These are phyloP conservation scores for Polyergus mexicanus DNA, from an alignment of 1,140 invertebrate species.

Conservation along the genomic window DNA sequence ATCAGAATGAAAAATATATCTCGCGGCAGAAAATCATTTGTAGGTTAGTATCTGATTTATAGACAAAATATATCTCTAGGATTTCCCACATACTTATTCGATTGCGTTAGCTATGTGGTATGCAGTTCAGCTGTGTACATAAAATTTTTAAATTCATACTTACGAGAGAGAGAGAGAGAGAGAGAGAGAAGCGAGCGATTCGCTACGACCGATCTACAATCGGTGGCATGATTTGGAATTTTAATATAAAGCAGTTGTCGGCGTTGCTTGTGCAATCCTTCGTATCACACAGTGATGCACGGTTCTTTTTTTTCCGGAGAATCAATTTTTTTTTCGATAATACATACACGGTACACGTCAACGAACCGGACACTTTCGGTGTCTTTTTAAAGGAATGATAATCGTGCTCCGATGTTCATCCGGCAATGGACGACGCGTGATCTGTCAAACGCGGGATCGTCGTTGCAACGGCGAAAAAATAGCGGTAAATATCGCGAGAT, in stretches of 20 bases:
- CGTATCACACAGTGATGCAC: neutral
- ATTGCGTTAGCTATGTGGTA: no score
- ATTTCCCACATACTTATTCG: no score
- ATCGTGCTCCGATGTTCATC: no score
- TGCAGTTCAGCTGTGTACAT: neutral
- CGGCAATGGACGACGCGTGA: no score
- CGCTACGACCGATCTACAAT: neutral
- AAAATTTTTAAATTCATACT: slow-evolving; percentile 3
- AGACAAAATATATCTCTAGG: no score
- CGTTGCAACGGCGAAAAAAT: neutral
- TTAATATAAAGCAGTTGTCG: neutral
- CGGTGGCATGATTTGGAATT: neutral
- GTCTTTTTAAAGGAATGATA: neutral
- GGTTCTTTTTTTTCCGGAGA: neutral
- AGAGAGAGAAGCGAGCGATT: neutral
- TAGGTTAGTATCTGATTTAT: slow-evolving; percentile 22
- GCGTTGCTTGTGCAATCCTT: neutral
- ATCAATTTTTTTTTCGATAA: neutral
- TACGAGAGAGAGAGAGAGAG: neutral
- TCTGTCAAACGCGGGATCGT: neutral
- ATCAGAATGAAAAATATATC: neutral
- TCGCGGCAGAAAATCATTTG: neutral
- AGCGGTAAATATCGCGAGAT: no score
- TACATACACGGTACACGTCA: neutral
- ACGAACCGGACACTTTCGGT: no score